A percentile compares a stretch with the other conserved stretches of the same genome.
phyloP scores from a whole-genome alignment of 2,888 invertebrate genomes.

The Dascillus cervinus region DNA sequence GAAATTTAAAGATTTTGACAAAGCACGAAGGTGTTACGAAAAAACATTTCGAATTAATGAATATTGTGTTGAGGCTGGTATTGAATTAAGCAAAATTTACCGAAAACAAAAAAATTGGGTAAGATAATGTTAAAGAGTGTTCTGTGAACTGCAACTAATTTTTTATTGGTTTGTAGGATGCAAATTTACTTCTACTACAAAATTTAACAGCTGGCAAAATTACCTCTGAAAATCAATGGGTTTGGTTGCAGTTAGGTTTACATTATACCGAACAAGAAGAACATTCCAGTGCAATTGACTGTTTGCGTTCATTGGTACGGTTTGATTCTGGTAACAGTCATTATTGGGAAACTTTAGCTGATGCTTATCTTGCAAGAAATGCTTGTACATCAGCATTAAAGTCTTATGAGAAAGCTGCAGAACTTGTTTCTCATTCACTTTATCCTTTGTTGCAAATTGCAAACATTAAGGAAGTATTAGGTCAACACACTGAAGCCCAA shows the following conservation, averaged over 20 bases:
- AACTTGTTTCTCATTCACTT: constrained; percentile 54
- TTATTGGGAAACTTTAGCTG: constrained; percentile 83
- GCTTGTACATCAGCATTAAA: constrained; percentile 85
- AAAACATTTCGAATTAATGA: constrained; percentile 71
- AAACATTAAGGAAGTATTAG: constrained; percentile 60
- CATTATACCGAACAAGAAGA: constrained; percentile 68
- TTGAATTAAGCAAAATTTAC: constrained; percentile 69
- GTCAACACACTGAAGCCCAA: constrained; percentile 67
- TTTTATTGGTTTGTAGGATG: constrained; percentile 41
- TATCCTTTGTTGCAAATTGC: constrained; percentile 74
- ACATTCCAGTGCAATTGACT: constrained; percentile 65
- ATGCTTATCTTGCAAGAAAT: constrained; percentile 82
- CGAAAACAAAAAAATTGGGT: constrained; percentile 58
- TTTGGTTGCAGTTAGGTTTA: constrained; percentile 77
- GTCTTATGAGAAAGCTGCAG: constrained; percentile 71
- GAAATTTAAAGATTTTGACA: constrained; percentile 55
- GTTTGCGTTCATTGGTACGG: constrained; percentile 66
- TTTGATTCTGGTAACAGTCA: constrained; percentile 57
- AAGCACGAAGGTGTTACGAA: constrained; percentile 77
- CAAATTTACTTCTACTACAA: constrained; percentile 55
- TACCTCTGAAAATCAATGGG: constrained; percentile 53
- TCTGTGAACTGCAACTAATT: not conserved
- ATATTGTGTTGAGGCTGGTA: constrained; percentile 57
- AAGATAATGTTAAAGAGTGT: constrained; percentile 15
- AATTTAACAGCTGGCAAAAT: constrained; percentile 43